Evolutionary conservation across 2,113 vertebrate species (phyloP).

Genomic region (Piaya cayana): DNA sequence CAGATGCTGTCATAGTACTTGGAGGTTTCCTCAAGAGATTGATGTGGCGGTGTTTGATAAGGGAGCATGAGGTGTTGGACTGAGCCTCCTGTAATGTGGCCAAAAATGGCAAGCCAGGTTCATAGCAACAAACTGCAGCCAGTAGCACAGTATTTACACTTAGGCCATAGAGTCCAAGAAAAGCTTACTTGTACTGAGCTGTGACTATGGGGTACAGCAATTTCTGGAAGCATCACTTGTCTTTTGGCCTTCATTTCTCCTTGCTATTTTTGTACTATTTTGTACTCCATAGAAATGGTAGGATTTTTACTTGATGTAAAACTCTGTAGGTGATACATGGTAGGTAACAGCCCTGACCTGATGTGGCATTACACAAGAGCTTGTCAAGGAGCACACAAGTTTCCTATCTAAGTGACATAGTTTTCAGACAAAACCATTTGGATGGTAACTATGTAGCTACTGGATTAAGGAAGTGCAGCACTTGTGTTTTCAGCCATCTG

Average conservation of each 20-base stretch:
- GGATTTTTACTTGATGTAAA: background rate
- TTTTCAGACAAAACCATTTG: background rate
- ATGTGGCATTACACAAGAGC: background rate
- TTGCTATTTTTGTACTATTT: background rate
- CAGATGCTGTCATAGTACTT: background rate
- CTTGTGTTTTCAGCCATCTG: background rate
- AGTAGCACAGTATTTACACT: no score
- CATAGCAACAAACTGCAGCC: background rate
- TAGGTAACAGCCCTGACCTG: background rate
- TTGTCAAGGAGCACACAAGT: background rate
- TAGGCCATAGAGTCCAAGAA: background rate
- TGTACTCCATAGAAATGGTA: background rate
- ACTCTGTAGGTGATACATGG: fast-evolving
- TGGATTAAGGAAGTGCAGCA: background rate
- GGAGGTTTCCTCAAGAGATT: background rate
- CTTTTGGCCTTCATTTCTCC: background rate
- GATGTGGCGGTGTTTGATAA: fast-evolving
- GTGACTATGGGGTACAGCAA: background rate
- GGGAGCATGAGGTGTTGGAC: background rate
- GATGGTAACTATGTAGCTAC: background rate
- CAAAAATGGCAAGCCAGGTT: background rate
- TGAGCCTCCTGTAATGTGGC: background rate
- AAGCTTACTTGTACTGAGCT: background rate
- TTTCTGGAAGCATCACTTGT: background rate
- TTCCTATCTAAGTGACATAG: background rate